These are phyloP conservation scores for Lontra canadensis DNA, from an alignment of 2,113 vertebrate genomes.

Conservation along the genomic window DNA sequence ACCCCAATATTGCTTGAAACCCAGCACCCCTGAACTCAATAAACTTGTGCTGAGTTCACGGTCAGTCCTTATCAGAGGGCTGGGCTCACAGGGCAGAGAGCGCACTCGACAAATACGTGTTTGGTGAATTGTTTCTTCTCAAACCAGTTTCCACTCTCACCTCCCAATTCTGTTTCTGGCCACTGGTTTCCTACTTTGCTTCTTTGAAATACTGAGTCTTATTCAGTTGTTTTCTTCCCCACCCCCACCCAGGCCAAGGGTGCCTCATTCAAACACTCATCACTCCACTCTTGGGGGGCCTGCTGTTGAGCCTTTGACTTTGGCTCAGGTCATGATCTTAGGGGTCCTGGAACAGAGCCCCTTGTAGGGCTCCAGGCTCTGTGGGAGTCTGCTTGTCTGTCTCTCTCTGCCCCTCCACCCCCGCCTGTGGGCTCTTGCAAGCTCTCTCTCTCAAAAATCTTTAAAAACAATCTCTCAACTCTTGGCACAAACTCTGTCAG, in stretches of 20 bases:
- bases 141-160: background rate
- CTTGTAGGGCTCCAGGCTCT: background rate
- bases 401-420: background rate
- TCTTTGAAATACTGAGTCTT: background rate
- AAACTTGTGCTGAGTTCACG: background rate
- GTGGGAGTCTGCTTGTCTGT: background rate
- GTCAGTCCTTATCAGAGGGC: background rate
- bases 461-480: background rate
- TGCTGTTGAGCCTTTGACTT: background rate
- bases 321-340: background rate
- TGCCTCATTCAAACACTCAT: background rate
- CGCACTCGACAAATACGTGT: accelerated
- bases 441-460: background rate
- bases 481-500: background rate
- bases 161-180: background rate
- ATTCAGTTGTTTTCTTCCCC: background rate
- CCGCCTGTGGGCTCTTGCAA: background rate
- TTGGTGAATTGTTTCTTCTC: background rate
- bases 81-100: background rate
- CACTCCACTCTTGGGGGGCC: background rate
- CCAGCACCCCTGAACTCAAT: background rate
- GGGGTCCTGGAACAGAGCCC: background rate
- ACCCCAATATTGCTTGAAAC: background rate
- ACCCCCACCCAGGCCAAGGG: accelerated
- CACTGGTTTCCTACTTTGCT: background rate